phyloP scores from a whole-genome alignment of 2,888 invertebrate genomes.

The Epinotia ramella region DNA sequence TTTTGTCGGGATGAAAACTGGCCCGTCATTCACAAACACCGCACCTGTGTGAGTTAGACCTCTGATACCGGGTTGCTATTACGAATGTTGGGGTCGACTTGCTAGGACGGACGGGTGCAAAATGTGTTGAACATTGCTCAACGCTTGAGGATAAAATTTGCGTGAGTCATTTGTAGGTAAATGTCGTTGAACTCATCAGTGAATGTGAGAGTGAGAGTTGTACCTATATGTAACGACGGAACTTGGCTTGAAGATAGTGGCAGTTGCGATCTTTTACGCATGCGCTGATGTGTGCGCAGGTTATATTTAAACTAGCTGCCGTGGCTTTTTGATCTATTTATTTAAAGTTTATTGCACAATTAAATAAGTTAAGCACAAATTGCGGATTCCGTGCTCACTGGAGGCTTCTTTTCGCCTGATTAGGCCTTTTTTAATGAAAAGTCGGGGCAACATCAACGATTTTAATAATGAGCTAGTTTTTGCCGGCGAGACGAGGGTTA shows the following conservation, averaged over 20 bases:
- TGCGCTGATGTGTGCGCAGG: background rate
- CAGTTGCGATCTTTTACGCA: background rate
- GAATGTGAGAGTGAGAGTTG: slow-evolving; percentile 9
- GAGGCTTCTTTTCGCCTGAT: too few species aligned
- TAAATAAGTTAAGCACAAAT: too few species aligned
- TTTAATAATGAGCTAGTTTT: too few species aligned
- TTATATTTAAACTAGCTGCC: slow-evolving; percentile 4
- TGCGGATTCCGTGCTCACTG: too few species aligned
- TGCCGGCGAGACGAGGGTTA: too few species aligned
- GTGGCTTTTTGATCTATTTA: background rate
- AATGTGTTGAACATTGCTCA: background rate
- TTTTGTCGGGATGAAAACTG: slow-evolving; percentile 37
- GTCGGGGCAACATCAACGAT: too few species aligned
- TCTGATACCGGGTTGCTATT: background rate
- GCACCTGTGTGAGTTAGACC: background rate
- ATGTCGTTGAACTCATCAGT: slow-evolving; percentile 26
- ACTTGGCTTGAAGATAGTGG: background rate
- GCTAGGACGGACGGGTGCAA: background rate
- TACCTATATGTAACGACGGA: background rate
- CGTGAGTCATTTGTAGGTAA: slow-evolving; percentile 39
- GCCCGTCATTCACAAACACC: background rate
- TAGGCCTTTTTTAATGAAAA: too few species aligned
- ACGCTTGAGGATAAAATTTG: slow-evolving; percentile 39
- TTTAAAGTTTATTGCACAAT: too few species aligned
- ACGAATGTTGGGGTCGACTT: background rate